Conservation (phyloP, 2,797 vertebrate genomes). For the Xiphophorus birchmanni region DNA sequence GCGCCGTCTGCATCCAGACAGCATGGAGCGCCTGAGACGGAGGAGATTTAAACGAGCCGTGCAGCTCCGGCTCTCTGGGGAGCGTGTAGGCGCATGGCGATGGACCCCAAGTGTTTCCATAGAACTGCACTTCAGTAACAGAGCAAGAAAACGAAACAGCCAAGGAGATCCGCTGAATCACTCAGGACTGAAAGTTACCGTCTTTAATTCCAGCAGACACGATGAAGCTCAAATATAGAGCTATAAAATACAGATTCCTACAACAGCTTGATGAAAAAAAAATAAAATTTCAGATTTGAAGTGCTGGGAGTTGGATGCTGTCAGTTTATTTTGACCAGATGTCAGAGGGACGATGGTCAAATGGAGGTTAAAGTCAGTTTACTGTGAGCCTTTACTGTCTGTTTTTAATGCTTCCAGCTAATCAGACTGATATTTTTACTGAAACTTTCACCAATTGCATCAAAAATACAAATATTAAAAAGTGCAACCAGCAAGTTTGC, state of each 20-base stretch:
- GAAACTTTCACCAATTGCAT: not conserved
- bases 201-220: not conserved
- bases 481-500: not conserved
- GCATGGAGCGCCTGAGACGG: constrained; percentile 43
- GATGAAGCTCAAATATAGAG: constrained; percentile 16
- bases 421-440: not conserved
- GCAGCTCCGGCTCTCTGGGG: constrained; percentile 62
- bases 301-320: constrained; percentile 42
- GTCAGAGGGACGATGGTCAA: constrained; percentile 9
- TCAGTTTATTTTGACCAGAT: constrained; percentile 24
- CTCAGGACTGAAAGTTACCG: constrained; percentile 7
- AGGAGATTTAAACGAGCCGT: constrained; percentile 70
- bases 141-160: constrained; percentile 49
- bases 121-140: constrained; percentile 66
- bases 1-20: constrained; percentile 42
- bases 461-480: not conserved
- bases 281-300: constrained; percentile 12
- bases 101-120: constrained; percentile 75
- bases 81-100: constrained; percentile 74
- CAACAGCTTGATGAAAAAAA: not conserved
- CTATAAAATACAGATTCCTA: constrained; percentile 21
- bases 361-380: constrained; percentile 8
- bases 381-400: not conserved
- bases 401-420: not conserved
- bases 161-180: constrained; percentile 40